Evolutionary conservation across 2,113 vertebrate genomes (phyloP).

Genomic region (Cebus imitator): DNA sequence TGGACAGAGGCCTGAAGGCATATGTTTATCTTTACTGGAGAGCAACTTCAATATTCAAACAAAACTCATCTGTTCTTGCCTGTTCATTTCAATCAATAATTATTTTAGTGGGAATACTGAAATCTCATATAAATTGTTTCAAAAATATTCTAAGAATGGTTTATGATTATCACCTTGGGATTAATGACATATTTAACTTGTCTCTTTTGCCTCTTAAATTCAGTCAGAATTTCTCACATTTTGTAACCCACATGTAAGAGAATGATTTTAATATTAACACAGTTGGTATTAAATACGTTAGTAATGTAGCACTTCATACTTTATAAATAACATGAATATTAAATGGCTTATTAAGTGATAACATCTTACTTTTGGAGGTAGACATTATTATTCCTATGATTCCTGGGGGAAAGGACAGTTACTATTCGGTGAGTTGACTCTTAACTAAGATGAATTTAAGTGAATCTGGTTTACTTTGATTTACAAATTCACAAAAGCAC

Average conservation of each 20-base stretch:
- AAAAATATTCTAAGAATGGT: background rate
- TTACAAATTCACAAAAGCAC: background rate
- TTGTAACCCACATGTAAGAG: background rate
- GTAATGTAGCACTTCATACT: background rate
- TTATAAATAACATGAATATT: background rate
- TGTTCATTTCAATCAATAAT: background rate
- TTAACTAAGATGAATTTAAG: background rate
- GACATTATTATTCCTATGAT: background rate
- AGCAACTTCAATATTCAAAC: background rate
- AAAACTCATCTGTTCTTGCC: background rate
- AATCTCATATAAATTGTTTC: background rate
- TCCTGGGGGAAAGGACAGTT: background rate
- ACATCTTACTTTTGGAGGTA: background rate
- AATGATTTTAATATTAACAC: background rate
- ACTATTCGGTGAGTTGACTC: background rate
- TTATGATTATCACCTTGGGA: background rate
- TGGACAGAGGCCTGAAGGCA: background rate
- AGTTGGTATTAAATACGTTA: background rate
- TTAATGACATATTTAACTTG: background rate
- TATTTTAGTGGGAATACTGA: background rate
- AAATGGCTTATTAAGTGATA: background rate
- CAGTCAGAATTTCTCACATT: background rate
- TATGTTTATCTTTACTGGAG: background rate
- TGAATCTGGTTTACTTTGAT: background rate
- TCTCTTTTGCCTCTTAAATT: background rate